phyloP scores from a whole-genome alignment of 2,797 vertebrate species.

The Brachyrhaphis roseni region DNA sequence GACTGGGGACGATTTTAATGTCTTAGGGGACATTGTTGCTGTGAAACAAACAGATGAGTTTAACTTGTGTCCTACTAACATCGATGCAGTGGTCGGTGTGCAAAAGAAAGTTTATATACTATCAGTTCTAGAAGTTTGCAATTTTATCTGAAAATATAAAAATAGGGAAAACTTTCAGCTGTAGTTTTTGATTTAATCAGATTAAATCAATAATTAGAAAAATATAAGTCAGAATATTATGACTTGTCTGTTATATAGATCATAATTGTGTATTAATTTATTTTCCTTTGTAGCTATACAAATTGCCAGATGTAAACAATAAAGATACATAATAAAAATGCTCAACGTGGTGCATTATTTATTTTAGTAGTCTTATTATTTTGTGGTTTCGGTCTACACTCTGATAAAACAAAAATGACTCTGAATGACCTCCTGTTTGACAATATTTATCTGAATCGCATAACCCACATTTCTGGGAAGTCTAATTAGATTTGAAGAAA shows the following conservation, averaged over 20 bases:
- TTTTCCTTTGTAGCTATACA: neutral
- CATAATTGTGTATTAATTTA: neutral
- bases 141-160: neutral
- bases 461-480: neutral
- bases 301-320: too few species aligned
- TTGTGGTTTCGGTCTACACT: neutral
- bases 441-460: neutral
- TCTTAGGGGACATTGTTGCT: conserved; percentile 1
- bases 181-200: neutral
- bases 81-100: neutral
- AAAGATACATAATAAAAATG: neutral
- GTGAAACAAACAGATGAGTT: conserved; percentile 1
- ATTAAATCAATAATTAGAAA: neutral
- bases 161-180: neutral
- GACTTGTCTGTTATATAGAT: neutral
- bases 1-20: neutral
- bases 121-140: neutral
- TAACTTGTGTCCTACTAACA: neutral
- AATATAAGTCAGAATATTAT: neutral
- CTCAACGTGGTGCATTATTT: neutral
- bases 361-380: neutral
- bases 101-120: neutral
- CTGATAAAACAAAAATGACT: neutral
- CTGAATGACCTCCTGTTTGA: neutral
- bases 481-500: neutral